phyloP scores from a whole-genome alignment of 2,113 vertebrate species.

The Amphiprion ocellaris region DNA sequence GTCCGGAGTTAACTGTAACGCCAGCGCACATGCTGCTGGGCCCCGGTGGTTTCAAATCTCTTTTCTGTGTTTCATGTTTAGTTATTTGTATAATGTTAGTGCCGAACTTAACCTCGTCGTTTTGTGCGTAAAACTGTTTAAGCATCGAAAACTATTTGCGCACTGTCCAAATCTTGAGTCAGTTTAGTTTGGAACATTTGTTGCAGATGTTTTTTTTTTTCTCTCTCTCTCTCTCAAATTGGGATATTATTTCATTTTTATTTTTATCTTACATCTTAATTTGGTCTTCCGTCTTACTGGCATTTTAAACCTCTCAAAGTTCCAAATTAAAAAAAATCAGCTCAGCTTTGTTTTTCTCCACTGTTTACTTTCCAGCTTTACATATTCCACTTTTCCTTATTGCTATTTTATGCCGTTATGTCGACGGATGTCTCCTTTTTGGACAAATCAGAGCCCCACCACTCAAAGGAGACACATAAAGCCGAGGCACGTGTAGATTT shows the following conservation, averaged over 20 bases:
- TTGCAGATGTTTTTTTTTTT: no score
- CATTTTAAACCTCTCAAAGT: not conserved
- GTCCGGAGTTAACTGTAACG: conserved; percentile 76
- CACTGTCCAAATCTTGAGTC: no score
- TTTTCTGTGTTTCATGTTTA: not conserved
- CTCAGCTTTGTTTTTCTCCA: no score
- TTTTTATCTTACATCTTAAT: not conserved
- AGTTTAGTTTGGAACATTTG: no score
- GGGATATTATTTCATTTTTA: not conserved
- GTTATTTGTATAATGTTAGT: not conserved
- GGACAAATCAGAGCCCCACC: conserved; percentile 73
- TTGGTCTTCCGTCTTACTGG: no score
- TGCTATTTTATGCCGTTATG: conserved; percentile 20
- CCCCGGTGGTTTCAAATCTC: not conserved
- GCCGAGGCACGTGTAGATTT: conserved; percentile 87
- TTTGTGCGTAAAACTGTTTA: not conserved
- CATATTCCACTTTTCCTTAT: not conserved
- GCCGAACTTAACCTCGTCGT: not conserved
- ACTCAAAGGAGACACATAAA: conserved; percentile 82
- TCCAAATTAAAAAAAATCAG: not conserved
- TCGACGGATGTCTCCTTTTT: conserved; percentile 73
- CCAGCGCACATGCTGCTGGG: conserved; percentile 37
- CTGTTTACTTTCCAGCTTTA: not conserved
- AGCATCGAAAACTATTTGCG: no score
- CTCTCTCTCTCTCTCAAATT: no score